These are phyloP conservation scores for Gymnosoma rotundatum DNA, from an alignment of 2,888 invertebrate species.

Conservation along the genomic window DNA sequence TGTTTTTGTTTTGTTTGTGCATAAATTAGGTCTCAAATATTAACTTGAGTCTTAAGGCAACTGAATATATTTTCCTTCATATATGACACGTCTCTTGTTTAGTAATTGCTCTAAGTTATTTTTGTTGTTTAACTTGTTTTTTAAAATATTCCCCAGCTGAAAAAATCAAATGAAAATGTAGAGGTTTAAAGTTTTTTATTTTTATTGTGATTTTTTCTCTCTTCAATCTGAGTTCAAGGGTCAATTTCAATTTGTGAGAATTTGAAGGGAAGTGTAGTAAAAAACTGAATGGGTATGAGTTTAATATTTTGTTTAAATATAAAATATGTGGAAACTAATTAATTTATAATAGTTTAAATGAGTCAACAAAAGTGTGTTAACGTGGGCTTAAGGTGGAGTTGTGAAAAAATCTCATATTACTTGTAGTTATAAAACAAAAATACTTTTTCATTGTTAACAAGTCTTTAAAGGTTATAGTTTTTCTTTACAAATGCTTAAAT, in stretches of 20 bases:
- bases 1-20: not conserved
- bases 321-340: too few relatives aligned
- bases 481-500: too few relatives aligned
- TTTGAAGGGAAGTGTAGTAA: conserved; percentile 8
- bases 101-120: conserved; percentile 16
- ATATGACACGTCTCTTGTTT: conserved; percentile 42
- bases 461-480: too few relatives aligned
- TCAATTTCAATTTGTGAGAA: conserved; percentile 28
- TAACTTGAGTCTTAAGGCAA: conserved; percentile 24
- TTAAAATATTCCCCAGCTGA: conserved; percentile 16
- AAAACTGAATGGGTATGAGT: not conserved
- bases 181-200: conserved; percentile 10
- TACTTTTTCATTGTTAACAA: too few relatives aligned
- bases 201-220: conserved; percentile 6
- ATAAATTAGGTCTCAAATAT: conserved; percentile 50
- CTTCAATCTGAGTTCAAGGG: conserved; percentile 43
- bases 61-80: not conserved
- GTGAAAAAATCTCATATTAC: too few relatives aligned
- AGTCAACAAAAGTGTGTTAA: too few relatives aligned
- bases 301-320: not conserved
- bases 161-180: conserved; percentile 33
- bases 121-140: conserved; percentile 39
- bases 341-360: too few relatives aligned
- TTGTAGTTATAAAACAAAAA: too few relatives aligned
- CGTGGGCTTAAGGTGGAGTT: too few relatives aligned